Evolutionary conservation across 2,113 vertebrate genomes (phyloP).

Genomic region (Albula glossodonta): DNA sequence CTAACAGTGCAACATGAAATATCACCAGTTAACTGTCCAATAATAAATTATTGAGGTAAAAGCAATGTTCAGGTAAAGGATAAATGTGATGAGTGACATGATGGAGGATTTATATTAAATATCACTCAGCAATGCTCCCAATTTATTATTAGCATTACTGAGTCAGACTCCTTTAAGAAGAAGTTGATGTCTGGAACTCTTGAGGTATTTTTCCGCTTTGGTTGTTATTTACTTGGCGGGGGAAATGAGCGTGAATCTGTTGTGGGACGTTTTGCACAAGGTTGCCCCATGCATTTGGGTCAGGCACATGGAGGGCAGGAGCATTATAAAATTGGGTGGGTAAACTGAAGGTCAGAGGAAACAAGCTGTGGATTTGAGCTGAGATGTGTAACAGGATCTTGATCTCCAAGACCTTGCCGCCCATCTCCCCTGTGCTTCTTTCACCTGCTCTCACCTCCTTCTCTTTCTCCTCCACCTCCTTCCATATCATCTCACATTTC

Average conservation of each 20-base stretch:
- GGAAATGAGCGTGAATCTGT: background rate
- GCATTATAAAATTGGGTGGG: background rate
- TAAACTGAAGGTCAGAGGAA: background rate
- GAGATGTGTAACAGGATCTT: background rate
- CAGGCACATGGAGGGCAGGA: background rate
- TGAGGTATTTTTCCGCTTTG: background rate
- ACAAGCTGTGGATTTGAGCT: background rate
- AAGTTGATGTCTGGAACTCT: background rate
- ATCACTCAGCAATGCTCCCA: background rate
- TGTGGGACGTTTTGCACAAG: background rate
- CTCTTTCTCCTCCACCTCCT: background rate
- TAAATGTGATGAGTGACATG: background rate
- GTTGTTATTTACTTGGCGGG: background rate
- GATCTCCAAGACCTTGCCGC: background rate
- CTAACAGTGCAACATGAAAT: background rate
- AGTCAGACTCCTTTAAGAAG: background rate
- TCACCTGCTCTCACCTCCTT: background rate
- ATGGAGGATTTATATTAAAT: background rate
- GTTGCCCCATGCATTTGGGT: background rate
- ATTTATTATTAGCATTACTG: background rate
- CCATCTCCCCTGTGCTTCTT: background rate
- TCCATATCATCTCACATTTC: background rate
- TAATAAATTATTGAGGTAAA: background rate
- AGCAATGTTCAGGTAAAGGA: background rate
- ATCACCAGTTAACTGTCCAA: background rate